Percentiles rank a stretch among this genome's conserved stretches.
These are phyloP conservation scores for Sinohyriopsis cumingii DNA, from an alignment of 2,888 invertebrate genomes.

Conservation along the genomic window DNA sequence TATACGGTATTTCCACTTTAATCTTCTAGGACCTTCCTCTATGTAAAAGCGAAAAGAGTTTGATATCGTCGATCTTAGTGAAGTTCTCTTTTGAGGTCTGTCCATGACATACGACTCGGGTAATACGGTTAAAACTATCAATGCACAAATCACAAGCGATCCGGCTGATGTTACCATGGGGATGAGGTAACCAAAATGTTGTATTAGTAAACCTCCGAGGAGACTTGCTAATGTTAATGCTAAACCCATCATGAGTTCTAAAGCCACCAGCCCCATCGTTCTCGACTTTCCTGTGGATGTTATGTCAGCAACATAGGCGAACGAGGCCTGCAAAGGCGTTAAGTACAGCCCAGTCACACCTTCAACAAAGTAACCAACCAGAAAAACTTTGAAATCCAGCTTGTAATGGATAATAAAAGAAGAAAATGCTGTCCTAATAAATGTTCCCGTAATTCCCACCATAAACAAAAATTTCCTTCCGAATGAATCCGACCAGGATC, in stretches of 20 bases:
- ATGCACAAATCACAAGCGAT: constrained; percentile 8
- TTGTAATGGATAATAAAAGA: constrained; percentile 37
- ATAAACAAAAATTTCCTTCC: constrained; percentile 40
- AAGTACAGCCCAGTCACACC: constrained; percentile 35
- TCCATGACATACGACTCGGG: constrained; percentile 17
- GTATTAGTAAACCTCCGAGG: constrained; percentile 30
- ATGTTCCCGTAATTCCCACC: constrained; percentile 17
- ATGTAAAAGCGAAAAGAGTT: constrained; percentile 16
- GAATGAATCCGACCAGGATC: constrained; percentile 34
- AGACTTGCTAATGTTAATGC: constrained; percentile 18
- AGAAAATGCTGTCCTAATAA: constrained; percentile 15
- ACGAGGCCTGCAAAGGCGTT: constrained; percentile 24
- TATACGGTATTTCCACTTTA: constrained; percentile 16
- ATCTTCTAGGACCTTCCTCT: constrained; percentile 4
- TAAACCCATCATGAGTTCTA: constrained; percentile 18
- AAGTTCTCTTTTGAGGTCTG: constrained; percentile 4
- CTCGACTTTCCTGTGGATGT: constrained; percentile 27
- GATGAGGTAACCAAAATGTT: constrained; percentile 18
- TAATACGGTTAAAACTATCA: constrained; percentile 10
- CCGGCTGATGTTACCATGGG: constrained; percentile 19
- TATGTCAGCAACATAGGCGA: constrained; percentile 34
- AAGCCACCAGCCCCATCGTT: constrained; percentile 23
- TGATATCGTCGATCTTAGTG: constrained; percentile 1
- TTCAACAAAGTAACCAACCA: constrained; percentile 38
- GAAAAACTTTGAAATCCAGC: constrained; percentile 29